Percentiles rank a stretch among this genome's conserved stretches.
phyloP scores from a whole-genome alignment of 2,113 vertebrate genomes.

The Pontoporia blainvillei region DNA sequence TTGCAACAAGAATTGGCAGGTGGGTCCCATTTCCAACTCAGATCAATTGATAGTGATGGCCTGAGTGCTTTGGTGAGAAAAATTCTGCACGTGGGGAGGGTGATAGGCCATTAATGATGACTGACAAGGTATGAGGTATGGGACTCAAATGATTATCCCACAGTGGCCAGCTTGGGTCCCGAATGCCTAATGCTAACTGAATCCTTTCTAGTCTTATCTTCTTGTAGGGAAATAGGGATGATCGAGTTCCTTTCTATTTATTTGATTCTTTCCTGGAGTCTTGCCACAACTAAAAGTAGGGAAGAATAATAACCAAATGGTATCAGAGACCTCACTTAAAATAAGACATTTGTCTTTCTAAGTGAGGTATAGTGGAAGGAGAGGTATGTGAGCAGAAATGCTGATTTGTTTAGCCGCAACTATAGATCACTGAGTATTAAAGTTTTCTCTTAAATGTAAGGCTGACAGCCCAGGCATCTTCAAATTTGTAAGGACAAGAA shows the following conservation, averaged over 20 bases:
- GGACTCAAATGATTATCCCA: not conserved
- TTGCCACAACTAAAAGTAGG: not conserved
- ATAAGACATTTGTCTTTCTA: not conserved
- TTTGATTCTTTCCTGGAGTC: not conserved
- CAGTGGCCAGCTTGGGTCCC: not conserved
- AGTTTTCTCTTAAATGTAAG: not conserved
- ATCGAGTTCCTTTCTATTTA: not conserved
- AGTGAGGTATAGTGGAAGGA: not conserved
- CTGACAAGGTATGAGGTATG: not conserved
- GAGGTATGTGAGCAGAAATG: not conserved
- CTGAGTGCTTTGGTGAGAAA: not conserved
- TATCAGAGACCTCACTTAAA: not conserved
- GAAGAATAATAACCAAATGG: not conserved
- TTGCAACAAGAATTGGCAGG: not conserved
- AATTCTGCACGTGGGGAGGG: accelerated
- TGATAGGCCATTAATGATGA: not conserved
- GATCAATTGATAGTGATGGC: not conserved
- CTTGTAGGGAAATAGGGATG: not conserved
- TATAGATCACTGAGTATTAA: not conserved
- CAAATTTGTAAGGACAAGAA: not conserved
- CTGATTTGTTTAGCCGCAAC: not conserved
- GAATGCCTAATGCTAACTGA: not conserved
- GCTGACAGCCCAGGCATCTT: not conserved
- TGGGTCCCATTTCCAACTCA: not conserved
- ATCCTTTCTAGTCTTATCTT: not conserved